A percentile compares a stretch with the other conserved stretches of the same genome.
Conservation (phyloP, 2,113 vertebrate genomes). For the Cyprichromis sp. region DNA sequence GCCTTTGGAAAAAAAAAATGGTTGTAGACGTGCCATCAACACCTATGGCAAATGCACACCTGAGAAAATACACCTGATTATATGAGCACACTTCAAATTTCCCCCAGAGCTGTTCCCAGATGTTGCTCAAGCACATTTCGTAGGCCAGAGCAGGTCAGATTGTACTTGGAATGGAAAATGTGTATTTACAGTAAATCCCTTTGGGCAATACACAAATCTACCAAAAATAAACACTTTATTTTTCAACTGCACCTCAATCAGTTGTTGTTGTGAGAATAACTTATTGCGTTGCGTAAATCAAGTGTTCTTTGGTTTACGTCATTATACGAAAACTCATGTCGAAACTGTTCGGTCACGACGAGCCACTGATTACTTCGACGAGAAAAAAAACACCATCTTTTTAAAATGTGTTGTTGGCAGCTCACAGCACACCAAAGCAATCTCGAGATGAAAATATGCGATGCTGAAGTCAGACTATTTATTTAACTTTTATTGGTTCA, state of each 20-base stretch:
- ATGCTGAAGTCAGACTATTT: constrained; percentile 51
- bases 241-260: background rate
- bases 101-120: background rate
- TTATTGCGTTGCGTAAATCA: background rate
- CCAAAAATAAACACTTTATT: background rate
- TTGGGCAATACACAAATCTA: background rate
- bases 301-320: background rate
- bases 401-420: constrained; percentile 7
- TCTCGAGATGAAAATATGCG: constrained; percentile 45
- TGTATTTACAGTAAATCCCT: background rate
- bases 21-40: background rate
- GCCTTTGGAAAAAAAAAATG: constrained; percentile 33
- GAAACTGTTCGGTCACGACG: background rate
- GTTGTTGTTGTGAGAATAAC: background rate
- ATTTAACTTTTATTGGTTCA: constrained; percentile 56
- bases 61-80: constrained; percentile 43
- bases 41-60: constrained; percentile 7
- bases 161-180: background rate
- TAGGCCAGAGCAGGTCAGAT: background rate
- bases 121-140: background rate
- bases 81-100: background rate
- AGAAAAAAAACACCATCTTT: background rate
- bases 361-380: background rate
- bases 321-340: background rate
- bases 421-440: constrained; percentile 18